These are phyloP conservation scores for Atta texana DNA, from an alignment of 1,140 invertebrate genomes.

Conservation along the genomic window DNA sequence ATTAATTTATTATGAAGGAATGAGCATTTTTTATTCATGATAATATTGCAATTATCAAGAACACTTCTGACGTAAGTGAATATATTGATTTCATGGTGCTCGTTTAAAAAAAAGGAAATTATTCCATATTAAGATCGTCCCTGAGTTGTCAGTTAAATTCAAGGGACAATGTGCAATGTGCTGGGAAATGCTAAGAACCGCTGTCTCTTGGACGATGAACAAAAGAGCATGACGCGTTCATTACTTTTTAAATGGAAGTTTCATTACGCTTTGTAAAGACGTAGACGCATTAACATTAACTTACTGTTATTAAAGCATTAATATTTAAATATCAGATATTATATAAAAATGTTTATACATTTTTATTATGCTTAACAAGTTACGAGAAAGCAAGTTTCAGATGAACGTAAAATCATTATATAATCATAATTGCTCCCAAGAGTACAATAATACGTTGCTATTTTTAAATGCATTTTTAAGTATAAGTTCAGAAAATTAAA, in stretches of 20 bases:
- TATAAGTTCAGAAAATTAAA: slow-evolving; percentile 44
- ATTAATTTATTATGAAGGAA: slow-evolving; percentile 24
- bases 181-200: slow-evolving; percentile 43
- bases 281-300: slow-evolving; percentile 13
- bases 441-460: slow-evolving; percentile 14
- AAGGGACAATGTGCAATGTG: slow-evolving; percentile 19
- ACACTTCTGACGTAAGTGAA: slow-evolving; percentile 31
- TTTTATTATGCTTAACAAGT: not conserved
- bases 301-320: slow-evolving; percentile 17
- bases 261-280: slow-evolving; percentile 20
- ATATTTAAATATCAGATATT: slow-evolving; percentile 1
- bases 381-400: not conserved
- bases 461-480: slow-evolving; percentile 12
- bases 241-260: slow-evolving; percentile 46
- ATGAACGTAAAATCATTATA: slow-evolving; percentile 1
- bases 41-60: slow-evolving; percentile 54
- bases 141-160: slow-evolving; percentile 47
- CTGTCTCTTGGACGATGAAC: slow-evolving; percentile 35
- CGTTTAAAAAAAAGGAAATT: slow-evolving; percentile 41
- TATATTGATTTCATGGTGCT: slow-evolving; percentile 21
- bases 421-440: not conserved
- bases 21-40: not conserved
- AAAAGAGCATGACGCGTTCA: slow-evolving; percentile 34
- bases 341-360: slow-evolving; percentile 16
- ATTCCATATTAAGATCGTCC: slow-evolving; percentile 35